Conservation (phyloP, 1,140 invertebrate genomes). For the Pachyrhynchus sulphureomaculatus region DNA sequence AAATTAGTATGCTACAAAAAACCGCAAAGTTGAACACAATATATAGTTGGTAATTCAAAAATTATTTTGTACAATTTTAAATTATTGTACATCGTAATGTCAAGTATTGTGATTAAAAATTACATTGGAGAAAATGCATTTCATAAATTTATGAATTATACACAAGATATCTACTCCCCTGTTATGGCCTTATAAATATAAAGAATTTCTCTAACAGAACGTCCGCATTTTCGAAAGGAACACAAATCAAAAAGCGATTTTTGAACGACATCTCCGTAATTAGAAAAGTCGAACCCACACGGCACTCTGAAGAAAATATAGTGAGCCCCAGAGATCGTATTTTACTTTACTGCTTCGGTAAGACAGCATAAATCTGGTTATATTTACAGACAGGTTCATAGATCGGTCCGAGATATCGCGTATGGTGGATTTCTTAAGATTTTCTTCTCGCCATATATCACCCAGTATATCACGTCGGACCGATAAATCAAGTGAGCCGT, state of each 20-base stretch:
- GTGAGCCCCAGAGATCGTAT: slow-evolving; percentile 22
- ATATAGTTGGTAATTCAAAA: too few species aligned
- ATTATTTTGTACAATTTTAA: too few species aligned
- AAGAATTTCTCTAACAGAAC: too few species aligned
- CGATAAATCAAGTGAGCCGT: slow-evolving; percentile 43
- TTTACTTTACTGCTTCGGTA: slow-evolving; percentile 20
- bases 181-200: too few species aligned
- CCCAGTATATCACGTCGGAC: slow-evolving; percentile 45
- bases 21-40: too few species aligned
- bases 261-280: slow-evolving; percentile 39
- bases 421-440: slow-evolving; percentile 47
- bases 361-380: slow-evolving; percentile 46
- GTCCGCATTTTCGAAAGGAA: not conserved
- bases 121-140: too few species aligned
- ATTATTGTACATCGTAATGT: too few species aligned
- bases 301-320: slow-evolving; percentile 27
- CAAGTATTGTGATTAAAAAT: too few species aligned
- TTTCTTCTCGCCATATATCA: slow-evolving; percentile 42
- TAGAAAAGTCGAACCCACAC: slow-evolving; percentile 37
- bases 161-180: too few species aligned
- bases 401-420: slow-evolving; percentile 47
- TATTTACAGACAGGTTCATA: slow-evolving; percentile 47
- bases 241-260: slow-evolving; percentile 44
- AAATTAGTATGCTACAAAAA: too few species aligned
- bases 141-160: too few species aligned